Conservation (phyloP, 2,797 vertebrate genomes). For the Pseudochirops cupreus region DNA sequence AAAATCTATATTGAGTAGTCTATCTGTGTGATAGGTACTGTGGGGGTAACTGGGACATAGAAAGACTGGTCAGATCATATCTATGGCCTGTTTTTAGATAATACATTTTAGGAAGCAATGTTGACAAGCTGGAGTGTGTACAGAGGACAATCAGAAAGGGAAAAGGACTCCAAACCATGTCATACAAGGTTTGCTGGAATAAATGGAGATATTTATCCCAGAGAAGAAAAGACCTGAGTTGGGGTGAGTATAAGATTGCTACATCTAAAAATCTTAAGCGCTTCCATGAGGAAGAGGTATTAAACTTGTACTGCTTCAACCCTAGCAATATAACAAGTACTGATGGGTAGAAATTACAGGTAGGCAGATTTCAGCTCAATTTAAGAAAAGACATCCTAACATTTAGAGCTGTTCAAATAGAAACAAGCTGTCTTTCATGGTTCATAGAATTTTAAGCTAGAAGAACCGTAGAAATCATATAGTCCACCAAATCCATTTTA, state of each 20-base stretch:
- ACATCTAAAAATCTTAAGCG: background rate
- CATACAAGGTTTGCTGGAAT: background rate
- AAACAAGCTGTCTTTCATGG: background rate
- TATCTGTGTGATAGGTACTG: background rate
- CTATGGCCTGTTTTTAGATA: background rate
- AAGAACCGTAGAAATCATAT: background rate
- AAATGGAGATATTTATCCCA: background rate
- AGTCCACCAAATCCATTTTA: background rate
- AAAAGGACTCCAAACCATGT: background rate
- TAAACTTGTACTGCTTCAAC: background rate
- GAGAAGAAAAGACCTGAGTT: background rate
- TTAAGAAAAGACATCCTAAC: background rate
- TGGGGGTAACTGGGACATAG: background rate
- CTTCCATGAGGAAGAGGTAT: background rate
- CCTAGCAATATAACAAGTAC: background rate
- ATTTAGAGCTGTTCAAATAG: background rate
- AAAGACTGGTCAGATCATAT: background rate
- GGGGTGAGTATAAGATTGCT: background rate
- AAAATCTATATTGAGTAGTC: background rate
- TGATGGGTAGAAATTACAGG: background rate
- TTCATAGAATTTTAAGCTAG: background rate
- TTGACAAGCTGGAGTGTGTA: background rate
- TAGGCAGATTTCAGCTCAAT: background rate
- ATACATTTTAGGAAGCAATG: background rate
- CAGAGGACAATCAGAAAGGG: background rate